Conservation (phyloP, 2,797 vertebrate species). For the Sarcoramphus papa region DNA sequence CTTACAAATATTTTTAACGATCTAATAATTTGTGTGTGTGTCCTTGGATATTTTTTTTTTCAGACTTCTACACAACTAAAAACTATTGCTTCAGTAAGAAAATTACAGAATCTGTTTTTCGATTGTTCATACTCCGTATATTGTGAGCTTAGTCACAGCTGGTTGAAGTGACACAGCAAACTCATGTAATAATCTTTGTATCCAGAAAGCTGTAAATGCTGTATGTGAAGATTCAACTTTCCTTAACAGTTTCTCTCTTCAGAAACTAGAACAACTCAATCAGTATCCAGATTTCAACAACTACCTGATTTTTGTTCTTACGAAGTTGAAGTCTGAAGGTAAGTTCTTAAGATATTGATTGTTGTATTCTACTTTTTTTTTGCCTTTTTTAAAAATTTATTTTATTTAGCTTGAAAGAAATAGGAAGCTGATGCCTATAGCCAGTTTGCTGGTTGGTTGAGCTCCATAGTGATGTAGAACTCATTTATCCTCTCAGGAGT, state of each 20-base stretch:
- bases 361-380: neutral
- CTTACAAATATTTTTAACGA: neutral
- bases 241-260: conserved; percentile 80
- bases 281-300: conserved; percentile 99
- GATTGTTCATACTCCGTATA: neutral
- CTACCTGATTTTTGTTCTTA: conserved; percentile 97
- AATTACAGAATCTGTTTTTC: neutral
- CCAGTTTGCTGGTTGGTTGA: neutral
- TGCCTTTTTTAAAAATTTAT: neutral
- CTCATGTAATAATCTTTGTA: neutral
- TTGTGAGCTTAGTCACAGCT: neutral
- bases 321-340: conserved; percentile 98
- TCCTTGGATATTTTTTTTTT: neutral
- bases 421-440: neutral
- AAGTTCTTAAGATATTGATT: conserved; percentile 47
- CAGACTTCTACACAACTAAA: neutral
- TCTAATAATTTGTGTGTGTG: neutral
- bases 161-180: neutral
- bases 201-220: neutral
- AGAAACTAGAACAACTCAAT: conserved; percentile 98
- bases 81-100: neutral
- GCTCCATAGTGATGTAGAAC: neutral
- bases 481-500: neutral
- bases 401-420: neutral
- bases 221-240: conserved; percentile 17